Evolutionary conservation across 2,888 invertebrate species (phyloP), one percentile per base, ranked within the genome.

Genomic region (Agrochola circellaris): DNA sequence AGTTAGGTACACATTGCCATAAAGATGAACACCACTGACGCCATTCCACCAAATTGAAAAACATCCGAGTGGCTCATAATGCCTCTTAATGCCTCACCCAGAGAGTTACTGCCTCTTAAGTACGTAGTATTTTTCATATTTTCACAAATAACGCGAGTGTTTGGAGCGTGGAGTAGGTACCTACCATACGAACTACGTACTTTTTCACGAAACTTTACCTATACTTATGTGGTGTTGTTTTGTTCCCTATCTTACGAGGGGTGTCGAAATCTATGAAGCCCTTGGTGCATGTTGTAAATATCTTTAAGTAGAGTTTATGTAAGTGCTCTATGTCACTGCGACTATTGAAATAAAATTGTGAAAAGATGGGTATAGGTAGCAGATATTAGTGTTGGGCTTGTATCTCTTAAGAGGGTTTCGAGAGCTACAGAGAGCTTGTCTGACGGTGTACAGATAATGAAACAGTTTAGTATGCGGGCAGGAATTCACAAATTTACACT

Each of bases 31-130:
- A 90, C 89, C 86, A 86, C 92, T 92, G 90, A 92, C 93, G 92
- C 94, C 94, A 94, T 96, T 95, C 89, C 84, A 88, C 89, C 92
- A 96, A 96, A 96, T 96, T 96, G 96, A 96, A 96, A 96, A 96
- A 95, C 95, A 94, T 93, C 94, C 82, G 93, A 95, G 93, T 93
- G 93, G 89, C 92, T 94, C 94, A 94, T 95, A 95, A 95, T 95
- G 92, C 92, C 91, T 94, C 93, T 95, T 95, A 95, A 96, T 95
- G 94, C 93, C 89, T 93, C 92, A 90, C 93, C 88, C 86, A 82
- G 91, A 93, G 94, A 95, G 95, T 95, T 94, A 95, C 94, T 86
- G 93, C 92, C 89, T 90, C 92, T 92, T 92, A 94, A 94, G 93
- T 93, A 91, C 91, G 91, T 90, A 90, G 92, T 94, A 93, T 95